A percentile compares a stretch with the other conserved stretches of the same genome.
These are phyloP conservation scores for Anabas testudineus DNA, from an alignment of 2,797 vertebrate species.

Conservation along the genomic window DNA sequence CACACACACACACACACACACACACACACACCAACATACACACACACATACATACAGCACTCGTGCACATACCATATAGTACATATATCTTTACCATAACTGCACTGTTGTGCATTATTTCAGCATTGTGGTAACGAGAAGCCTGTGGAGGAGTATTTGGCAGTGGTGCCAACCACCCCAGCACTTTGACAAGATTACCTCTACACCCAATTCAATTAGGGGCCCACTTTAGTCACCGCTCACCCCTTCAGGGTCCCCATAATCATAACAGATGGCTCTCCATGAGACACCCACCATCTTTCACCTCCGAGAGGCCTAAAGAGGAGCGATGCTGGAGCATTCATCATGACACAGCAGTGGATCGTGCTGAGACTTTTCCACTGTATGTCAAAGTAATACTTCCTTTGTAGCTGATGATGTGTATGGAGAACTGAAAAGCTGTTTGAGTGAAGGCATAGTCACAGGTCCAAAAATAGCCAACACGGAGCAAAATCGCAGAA, in stretches of 20 bases:
- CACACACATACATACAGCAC: neutral
- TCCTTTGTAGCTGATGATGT: slow-evolving; percentile 28
- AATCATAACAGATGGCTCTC: slow-evolving; percentile 78
- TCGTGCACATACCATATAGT: slow-evolving; percentile 1
- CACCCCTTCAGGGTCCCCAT: slow-evolving; percentile 75
- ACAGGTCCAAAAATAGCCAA: neutral
- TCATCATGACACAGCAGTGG: slow-evolving; percentile 42
- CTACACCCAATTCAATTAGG: slow-evolving; percentile 78
- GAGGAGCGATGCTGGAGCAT: slow-evolving; percentile 42
- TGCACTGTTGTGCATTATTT: slow-evolving; percentile 59
- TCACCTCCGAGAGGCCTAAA: slow-evolving; percentile 64
- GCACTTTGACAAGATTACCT: slow-evolving; percentile 75
- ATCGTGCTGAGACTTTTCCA: slow-evolving; percentile 42
- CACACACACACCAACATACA: neutral
- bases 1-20: slow-evolving; percentile 1
- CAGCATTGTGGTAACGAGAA: slow-evolving; percentile 65
- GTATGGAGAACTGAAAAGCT: slow-evolving; percentile 7
- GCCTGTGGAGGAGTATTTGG: slow-evolving; percentile 65
- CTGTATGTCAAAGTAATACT: slow-evolving; percentile 31
- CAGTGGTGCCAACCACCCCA: slow-evolving; percentile 62
- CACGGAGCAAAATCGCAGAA: neutral
- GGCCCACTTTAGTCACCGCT: slow-evolving; percentile 63
- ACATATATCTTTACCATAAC: slow-evolving; percentile 3
- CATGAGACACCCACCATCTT: slow-evolving; percentile 67
- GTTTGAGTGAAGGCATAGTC: slow-evolving; percentile 11